Conservation (phyloP, 2,888 invertebrate species). For the Sympetrum striolatum region DNA sequence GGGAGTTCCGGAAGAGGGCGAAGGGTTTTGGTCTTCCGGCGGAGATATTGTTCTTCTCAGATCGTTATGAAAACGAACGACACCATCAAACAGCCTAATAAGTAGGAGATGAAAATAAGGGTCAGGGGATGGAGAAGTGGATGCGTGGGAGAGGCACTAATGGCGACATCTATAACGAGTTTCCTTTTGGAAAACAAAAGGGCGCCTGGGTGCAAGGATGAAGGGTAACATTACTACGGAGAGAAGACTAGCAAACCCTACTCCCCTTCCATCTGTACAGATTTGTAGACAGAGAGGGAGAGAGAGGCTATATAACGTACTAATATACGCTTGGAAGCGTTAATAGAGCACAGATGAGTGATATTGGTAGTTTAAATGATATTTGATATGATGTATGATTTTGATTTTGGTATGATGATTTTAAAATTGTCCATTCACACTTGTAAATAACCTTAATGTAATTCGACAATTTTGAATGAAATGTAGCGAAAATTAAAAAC, state of each 20-base stretch:
- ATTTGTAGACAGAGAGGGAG: background rate
- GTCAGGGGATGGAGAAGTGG: background rate
- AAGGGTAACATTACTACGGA: background rate
- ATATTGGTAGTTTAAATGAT: too few species aligned
- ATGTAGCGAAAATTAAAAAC: too few species aligned
- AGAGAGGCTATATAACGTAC: background rate
- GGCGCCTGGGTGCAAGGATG: background rate
- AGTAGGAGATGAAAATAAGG: background rate
- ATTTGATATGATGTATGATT: too few species aligned
- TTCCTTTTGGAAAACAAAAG: conserved; percentile 37
- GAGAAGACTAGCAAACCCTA: background rate
- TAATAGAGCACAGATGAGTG: too few species aligned
- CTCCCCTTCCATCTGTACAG: background rate
- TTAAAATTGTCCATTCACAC: too few species aligned
- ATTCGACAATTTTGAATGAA: too few species aligned
- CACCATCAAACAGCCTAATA: conserved; percentile 42
- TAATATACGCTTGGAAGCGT: background rate
- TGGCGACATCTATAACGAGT: conserved; percentile 40
- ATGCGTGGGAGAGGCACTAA: conserved; percentile 20
- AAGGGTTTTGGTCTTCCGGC: background rate
- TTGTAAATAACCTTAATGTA: too few species aligned
- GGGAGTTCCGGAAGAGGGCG: background rate
- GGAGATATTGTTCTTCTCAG: conserved; percentile 13
- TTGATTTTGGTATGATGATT: too few species aligned
- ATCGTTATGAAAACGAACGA: conserved; percentile 39